Conservation (phyloP, 2,113 vertebrate genomes). For the Erinaceus europaeus region DNA sequence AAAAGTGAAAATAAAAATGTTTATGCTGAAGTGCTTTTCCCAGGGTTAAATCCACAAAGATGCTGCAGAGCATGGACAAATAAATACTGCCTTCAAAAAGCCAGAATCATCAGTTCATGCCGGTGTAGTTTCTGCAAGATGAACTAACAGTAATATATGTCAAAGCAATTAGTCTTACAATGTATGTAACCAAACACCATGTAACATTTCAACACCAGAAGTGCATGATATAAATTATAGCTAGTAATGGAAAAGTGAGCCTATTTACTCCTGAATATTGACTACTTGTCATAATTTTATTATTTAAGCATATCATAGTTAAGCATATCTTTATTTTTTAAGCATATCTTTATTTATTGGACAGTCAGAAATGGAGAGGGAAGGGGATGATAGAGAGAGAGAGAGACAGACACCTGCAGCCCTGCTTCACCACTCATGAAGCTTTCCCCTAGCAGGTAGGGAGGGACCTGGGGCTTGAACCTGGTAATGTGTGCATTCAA, state of each 20-base stretch:
- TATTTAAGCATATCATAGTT: too few relatives aligned
- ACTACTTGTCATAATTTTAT: not conserved
- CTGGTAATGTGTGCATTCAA: too few relatives aligned
- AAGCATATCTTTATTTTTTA: too few relatives aligned
- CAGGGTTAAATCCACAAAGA: not conserved
- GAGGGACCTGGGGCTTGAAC: too few relatives aligned
- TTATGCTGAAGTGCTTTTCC: not conserved
- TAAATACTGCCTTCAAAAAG: constrained; percentile 25
- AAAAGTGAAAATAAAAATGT: not conserved
- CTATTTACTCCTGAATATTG: not conserved
- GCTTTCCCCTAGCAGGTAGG: too few relatives aligned
- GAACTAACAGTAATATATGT: not conserved
- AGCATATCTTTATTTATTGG: too few relatives aligned
- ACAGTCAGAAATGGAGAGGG: too few relatives aligned
- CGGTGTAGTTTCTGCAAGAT: not conserved
- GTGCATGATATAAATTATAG: not conserved
- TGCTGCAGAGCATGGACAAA: not conserved
- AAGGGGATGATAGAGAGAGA: too few relatives aligned
- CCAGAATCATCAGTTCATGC: not conserved
- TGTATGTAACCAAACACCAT: not conserved
- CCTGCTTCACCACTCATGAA: too few relatives aligned
- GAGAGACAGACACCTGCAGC: not conserved
- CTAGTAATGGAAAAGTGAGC: not conserved
- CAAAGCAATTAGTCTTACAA: not conserved
- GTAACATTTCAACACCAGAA: not conserved